Base-by-base conservation (phyloP, 2,797 vertebrate genomes). In the Enteromius mattozi region DNA sequence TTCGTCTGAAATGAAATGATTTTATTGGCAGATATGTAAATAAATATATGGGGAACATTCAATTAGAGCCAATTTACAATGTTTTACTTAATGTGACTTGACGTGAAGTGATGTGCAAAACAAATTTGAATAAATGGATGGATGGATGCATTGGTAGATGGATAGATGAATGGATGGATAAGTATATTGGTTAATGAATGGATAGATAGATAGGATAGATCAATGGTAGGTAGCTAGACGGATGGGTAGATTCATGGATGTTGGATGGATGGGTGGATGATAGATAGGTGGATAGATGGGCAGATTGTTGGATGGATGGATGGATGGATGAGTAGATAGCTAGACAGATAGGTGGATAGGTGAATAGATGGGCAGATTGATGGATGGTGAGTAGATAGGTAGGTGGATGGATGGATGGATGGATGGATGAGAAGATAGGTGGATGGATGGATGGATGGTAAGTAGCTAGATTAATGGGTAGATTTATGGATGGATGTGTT, bases 201-300 rank as follows among this genome's bases (percentile, higher is more conserved):
- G 35, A 6, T 40, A 2, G 9, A 3, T 61, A 2, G 2, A 9
- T 35, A 14, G 24, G 3, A 33, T 30, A 0, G n/a, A n/a, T n/a
- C n/a, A n/a, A n/a, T n/a, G n/a, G n/a, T n/a, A n/a, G 13, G 3
- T 13, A 1, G 21, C 1, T 30, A 1, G 13, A 33, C 7, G 13
- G 27, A 68, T 68, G 17, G 5, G 6, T 61, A 2, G 21, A n/a
- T n/a, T n/a, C n/a, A 61, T 27, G 0, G 13, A 6, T 2, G 30
- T 35, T 33, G 2, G 14, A 17, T 35, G 3, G 8, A 37, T 68
- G 14, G 24, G 6, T n/a, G 3, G 19, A 5, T 13, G 14, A 2
- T 14, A 2, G 27, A 16, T 27, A 4, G 24, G 2, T n/a, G 3
- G 1, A 1, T 1, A 2, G 33, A 10, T 35, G 1, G 27, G 16